Evolutionary conservation across 2,888 invertebrate genomes (phyloP), one percentile per base, ranked within the genome.

Genomic region (Tetheella fluctuosa): DNA sequence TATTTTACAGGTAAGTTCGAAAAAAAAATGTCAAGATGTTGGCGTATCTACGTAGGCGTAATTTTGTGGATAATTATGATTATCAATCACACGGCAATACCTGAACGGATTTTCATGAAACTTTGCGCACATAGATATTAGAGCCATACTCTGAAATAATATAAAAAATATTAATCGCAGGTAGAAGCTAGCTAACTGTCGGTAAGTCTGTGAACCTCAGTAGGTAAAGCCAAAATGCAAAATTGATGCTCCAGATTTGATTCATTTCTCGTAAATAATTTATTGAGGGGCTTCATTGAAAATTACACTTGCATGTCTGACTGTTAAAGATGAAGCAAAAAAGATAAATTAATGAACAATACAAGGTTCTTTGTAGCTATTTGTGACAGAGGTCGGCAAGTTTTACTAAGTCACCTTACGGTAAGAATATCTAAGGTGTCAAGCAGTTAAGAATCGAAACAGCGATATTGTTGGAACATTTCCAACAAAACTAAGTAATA

Each of bases 1-100:
- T 34, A 88, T 96, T 23, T 80, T 95, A 60, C 97, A 98, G 94
- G 98, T 98, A 62, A 61, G 39, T 0, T n/a, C 6, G n/a, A n/a
- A 39, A 3, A n/a, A 39, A 37, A 1, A 37, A 8, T 7, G 7
- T 28, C 28, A 10, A 10, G 30, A 30, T 10, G 10, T 10, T 30
- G 10, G 30, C 30, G 7, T 2, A 7, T 10, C 28, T 28, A n/a
- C n/a, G n/a, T n/a, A n/a, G n/a, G n/a, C n/a, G n/a, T n/a, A n/a
- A n/a, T n/a, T n/a, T n/a, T n/a, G n/a, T n/a, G n/a, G n/a, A n/a
- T n/a, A n/a, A n/a, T n/a, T n/a, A n/a, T n/a, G n/a, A n/a, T n/a
- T n/a, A n/a, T n/a, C n/a, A n/a, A n/a, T n/a, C n/a, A n/a, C n/a
- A n/a, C n/a, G n/a, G n/a, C n/a, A n/a, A n/a, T 28, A 28, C 30